These are phyloP conservation scores for Picus viridis DNA, from an alignment of 2,797 vertebrate genomes.

Conservation along the genomic window DNA sequence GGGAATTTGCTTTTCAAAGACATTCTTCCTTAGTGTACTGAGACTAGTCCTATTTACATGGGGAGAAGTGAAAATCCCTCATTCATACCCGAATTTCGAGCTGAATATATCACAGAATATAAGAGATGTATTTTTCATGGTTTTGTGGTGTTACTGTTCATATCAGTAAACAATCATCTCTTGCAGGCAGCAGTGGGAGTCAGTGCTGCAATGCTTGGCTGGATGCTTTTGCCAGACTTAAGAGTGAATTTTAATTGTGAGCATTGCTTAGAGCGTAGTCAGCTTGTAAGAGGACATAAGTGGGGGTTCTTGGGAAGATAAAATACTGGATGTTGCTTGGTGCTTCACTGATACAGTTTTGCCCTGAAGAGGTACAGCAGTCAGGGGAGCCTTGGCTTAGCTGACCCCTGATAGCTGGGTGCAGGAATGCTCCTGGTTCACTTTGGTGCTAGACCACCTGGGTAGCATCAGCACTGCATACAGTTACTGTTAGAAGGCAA, in stretches of 20 bases:
- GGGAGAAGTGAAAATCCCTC: background rate
- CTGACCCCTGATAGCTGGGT: accelerated
- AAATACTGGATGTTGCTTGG: background rate
- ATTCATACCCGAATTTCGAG: background rate
- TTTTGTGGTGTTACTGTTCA: background rate
- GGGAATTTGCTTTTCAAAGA: background rate
- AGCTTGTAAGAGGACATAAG: background rate
- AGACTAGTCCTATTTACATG: background rate
- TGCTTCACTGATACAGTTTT: background rate
- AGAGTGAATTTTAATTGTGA: background rate
- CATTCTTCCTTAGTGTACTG: background rate
- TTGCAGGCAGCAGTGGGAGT: background rate
- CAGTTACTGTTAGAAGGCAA: background rate
- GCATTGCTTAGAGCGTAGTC: background rate
- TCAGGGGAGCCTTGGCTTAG: background rate
- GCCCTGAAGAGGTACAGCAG: background rate
- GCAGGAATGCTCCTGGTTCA: background rate
- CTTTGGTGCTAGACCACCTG: background rate
- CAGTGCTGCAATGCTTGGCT: background rate
- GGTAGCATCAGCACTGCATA: background rate
- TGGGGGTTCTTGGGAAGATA: background rate
- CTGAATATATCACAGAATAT: background rate
- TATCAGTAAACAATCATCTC: background rate
- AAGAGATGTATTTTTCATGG: background rate
- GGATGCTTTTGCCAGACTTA: background rate